Base-by-base conservation (phyloP, 2,113 vertebrate species). In the Saiga tatarica region DNA sequence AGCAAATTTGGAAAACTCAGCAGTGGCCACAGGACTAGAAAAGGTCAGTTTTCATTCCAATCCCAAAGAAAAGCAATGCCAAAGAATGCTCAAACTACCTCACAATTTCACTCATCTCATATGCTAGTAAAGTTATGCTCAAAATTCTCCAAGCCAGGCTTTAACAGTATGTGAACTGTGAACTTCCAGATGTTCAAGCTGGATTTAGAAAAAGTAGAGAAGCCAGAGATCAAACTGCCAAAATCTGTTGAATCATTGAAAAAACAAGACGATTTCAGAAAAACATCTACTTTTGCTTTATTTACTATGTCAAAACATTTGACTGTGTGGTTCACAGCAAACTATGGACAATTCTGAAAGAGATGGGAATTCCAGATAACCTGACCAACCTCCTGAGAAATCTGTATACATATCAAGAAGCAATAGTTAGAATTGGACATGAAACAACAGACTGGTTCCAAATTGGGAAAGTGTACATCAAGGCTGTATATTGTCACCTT, bases 381-480 rank as follows among this genome's bases (percentile, higher is more conserved):
- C 33, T 67, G 64, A 67, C 33, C 64, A 67, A 67, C 33, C 64
- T 67, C 8, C 16, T 67, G 16, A 67, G 16, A 36, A 67, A 67
- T 21, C 33, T 67, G 64, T 10, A 36, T 19, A 16, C 64, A 36
- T 2, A 8, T 67, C 16, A 67, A 5, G 64, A 67, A 67, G 2
- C 17, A 19, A 67, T 33, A 67, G 17, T 67, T 67, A 11, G 64
- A 36, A 36, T 17, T 67, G 64, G 64, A 36, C 33, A 36, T 67
- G 64, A 17, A 21, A 67, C 33, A 67, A 67, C 33, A 67, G 64
- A 5, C 64, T 67, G 64, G 33, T 67, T 67, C 64, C n/a, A 36
- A 36, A 10, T 36, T 0, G 1, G 64, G 17, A 36, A 67, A 10
- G 17, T 36, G 17, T 67, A 67, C 2, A 10, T 67, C 33, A 36